Evolutionary conservation across 2,797 vertebrate species (phyloP).

Genomic region (Novumbra hubbsi): DNA sequence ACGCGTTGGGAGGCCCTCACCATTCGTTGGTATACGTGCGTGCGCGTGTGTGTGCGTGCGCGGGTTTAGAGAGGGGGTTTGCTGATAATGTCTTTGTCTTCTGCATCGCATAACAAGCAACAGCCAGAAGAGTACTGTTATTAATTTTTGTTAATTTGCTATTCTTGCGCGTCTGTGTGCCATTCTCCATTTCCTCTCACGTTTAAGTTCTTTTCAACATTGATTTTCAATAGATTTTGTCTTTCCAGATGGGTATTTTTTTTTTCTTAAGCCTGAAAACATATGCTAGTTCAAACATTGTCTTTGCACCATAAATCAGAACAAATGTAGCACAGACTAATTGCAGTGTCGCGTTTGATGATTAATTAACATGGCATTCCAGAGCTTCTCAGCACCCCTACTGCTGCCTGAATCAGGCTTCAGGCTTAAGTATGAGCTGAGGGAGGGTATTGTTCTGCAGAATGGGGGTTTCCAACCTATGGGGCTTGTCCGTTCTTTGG

Average conservation of each 20-base stretch:
- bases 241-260: background rate
- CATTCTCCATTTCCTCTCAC: background rate
- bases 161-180: background rate
- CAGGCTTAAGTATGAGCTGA: background rate
- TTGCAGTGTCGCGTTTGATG: background rate
- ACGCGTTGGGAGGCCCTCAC: too few relatives aligned
- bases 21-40: too few relatives aligned
- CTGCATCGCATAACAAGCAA: background rate
- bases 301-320: conserved; percentile 1
- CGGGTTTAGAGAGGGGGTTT: background rate
- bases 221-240: background rate
- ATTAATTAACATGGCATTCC: background rate
- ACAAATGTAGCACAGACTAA: conserved; percentile 5
- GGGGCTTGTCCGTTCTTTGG: too few relatives aligned
- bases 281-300: background rate
- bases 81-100: background rate
- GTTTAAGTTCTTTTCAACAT: background rate
- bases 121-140: background rate
- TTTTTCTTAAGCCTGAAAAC: background rate
- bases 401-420: background rate
- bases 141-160: background rate
- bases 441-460: background rate
- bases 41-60: background rate
- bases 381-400: background rate
- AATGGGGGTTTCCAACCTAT: too few relatives aligned